A percentile compares a stretch with the other conserved stretches of the same genome.
Evolutionary conservation across 1,140 invertebrate genomes (phyloP).

Genomic region (Bombus terrestris): DNA sequence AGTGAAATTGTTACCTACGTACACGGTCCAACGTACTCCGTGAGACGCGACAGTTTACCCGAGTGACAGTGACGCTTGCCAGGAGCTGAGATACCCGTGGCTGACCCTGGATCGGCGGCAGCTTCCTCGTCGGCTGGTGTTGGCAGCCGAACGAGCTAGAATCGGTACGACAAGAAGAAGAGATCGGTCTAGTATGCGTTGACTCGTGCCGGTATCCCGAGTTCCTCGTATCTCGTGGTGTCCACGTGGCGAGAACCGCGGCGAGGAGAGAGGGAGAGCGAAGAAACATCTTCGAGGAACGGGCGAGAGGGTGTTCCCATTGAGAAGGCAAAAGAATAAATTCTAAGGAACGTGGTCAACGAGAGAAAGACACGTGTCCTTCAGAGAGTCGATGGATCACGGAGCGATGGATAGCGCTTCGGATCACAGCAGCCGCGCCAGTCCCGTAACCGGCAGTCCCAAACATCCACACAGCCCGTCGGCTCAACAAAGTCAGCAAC

Average conservation of each 20-base stretch:
- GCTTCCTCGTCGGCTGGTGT: constrained; percentile 38
- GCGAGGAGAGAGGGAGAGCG: background rate
- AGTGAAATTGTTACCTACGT: constrained; percentile 60
- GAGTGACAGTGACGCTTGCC: constrained; percentile 66
- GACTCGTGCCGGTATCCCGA: constrained; percentile 16
- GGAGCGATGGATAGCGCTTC: constrained; percentile 86
- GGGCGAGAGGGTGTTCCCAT: no score
- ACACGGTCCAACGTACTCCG: constrained; percentile 42
- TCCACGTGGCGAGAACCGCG: constrained; percentile 47
- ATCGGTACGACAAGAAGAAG: background rate
- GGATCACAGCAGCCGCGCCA: constrained; percentile 81
- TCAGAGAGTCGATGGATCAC: constrained; percentile 76
- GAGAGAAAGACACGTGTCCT: constrained; percentile 45
- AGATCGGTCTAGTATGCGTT: constrained; percentile 31
- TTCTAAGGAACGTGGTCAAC: constrained; percentile 6
- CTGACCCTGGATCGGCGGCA: constrained; percentile 28
- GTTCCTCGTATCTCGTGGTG: constrained; percentile 34
- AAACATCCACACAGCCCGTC: constrained; percentile 75
- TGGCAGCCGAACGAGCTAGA: constrained; percentile 24
- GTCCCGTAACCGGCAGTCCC: constrained; percentile 79
- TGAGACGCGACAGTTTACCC: constrained; percentile 22
- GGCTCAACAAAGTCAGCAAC: constrained; percentile 77
- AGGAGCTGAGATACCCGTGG: background rate
- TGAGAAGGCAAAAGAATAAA: constrained; percentile 48
- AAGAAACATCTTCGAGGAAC: no score